Base-by-base conservation (phyloP, 2,113 vertebrate genomes). In the Zapus hudsonius region DNA sequence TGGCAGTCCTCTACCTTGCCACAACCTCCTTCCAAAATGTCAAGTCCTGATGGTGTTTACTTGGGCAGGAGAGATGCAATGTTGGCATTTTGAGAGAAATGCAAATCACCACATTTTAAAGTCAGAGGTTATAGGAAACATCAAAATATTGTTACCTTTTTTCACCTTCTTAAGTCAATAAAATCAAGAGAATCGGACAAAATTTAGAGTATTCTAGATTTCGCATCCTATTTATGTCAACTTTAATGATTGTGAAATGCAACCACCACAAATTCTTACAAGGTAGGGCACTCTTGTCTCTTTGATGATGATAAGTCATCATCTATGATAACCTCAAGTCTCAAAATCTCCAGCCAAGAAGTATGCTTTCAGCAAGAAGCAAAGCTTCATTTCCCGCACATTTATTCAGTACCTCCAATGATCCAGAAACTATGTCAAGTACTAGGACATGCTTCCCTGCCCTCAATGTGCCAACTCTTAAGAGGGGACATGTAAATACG, bases 61-160 rank as follows among this genome's bases (percentile, higher is more conserved):
- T 85, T 75, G 63, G 64, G 44, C 52, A 79, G 79, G 80, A 86
- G 47, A 92, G 64, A 88, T 74, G 31, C 78, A 92, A 40, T 79
- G 66, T 79, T 47, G 70, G 33, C 59, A 93, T 93, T 92, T 94
- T 70, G 78, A 95, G 70, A 92, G 69, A 90, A 92, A 92, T 91
- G 78, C 69, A 92, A 88, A 93, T 90, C 42, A 73, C 23, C 57
- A 92, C 86, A 29, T 59, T 91, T 90, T 95, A 89, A 93, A 94
- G 93, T 83, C 83, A 85, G 70, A 88, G 42, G 42, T 88, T 93
- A 89, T 84, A 84, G 47, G 25, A 93, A 88, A 55, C 83, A 93
- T 94, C 73, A 89, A 96, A 95, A 96, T 27, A 90, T 15, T 57
- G 63, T 36, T 87, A 47, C 20, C 33, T 44, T 29, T 19, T 66